Conservation (phyloP, 2,113 vertebrate genomes). For the Oryzias celebensis region DNA sequence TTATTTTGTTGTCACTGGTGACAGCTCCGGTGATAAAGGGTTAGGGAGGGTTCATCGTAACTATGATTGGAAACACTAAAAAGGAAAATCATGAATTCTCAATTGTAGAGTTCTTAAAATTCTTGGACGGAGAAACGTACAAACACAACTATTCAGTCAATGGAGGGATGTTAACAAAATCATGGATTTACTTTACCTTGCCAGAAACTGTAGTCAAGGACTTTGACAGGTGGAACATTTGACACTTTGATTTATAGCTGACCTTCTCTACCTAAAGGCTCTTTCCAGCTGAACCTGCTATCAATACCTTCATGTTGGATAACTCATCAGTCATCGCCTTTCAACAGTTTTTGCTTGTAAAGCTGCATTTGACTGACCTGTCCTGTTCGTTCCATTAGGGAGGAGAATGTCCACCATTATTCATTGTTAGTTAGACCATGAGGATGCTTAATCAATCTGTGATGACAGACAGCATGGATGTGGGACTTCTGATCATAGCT, state of each 20-base stretch:
- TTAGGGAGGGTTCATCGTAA: no score
- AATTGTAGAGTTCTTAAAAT: no score
- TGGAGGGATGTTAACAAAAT: background rate
- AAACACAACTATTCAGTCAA: background rate
- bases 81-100: no score
- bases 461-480: constrained; percentile 10
- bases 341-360: background rate
- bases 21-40: no score
- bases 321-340: background rate
- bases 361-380: background rate
- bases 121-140: background rate
- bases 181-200: background rate
- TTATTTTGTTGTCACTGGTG: no score
- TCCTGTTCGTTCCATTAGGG: background rate
- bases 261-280: background rate
- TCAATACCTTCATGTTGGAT: background rate
- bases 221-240: background rate
- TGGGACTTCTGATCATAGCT: background rate
- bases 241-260: background rate
- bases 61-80: no score
- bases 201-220: background rate
- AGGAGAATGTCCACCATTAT: constrained; percentile 2
- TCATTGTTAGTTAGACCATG: constrained; percentile 5
- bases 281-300: background rate
- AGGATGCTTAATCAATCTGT: constrained; percentile 4